These are phyloP conservation scores for Omphaloscelis lunosa DNA, from an alignment of 2,888 invertebrate genomes.

Conservation along the genomic window DNA sequence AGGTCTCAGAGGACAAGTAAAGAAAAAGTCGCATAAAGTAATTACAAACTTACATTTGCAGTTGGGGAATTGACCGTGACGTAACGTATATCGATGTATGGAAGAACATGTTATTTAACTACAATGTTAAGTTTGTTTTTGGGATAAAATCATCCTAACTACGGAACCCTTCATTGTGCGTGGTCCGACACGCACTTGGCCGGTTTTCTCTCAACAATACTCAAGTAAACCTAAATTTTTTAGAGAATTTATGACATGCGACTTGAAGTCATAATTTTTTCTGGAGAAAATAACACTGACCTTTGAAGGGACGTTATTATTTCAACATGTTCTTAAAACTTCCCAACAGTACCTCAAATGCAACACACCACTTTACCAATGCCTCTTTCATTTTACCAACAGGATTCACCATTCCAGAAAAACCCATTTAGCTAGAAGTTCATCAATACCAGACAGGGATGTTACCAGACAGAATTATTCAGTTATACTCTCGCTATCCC, in stretches of 20 bases:
- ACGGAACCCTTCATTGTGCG: no score
- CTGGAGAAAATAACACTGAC: no score
- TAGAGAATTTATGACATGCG: not conserved
- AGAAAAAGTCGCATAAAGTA: no score
- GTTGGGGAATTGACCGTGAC: no score
- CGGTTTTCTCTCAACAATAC: not conserved
- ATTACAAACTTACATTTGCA: no score
- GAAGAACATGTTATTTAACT: no score
- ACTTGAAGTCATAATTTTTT: not conserved
- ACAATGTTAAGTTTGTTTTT: no score
- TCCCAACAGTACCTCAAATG: not conserved
- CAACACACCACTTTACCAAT: not conserved
- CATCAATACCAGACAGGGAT: slow-evolving; percentile 41
- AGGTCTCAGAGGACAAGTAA: no score
- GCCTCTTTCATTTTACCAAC: not conserved
- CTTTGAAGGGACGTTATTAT: not conserved
- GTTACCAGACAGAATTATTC: slow-evolving; percentile 51
- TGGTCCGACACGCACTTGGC: no score
- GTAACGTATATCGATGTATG: no score
- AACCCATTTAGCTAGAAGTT: slow-evolving; percentile 14
- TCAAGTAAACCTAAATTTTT: not conserved
- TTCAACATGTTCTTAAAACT: not conserved
- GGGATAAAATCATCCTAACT: no score
- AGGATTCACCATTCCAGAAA: slow-evolving; percentile 18
- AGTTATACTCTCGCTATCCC: slow-evolving; percentile 5